A percentile compares a stretch with the other conserved stretches of the same genome.
Evolutionary conservation across 1,140 invertebrate species (phyloP).

Genomic region (Anthonomus grandis): DNA sequence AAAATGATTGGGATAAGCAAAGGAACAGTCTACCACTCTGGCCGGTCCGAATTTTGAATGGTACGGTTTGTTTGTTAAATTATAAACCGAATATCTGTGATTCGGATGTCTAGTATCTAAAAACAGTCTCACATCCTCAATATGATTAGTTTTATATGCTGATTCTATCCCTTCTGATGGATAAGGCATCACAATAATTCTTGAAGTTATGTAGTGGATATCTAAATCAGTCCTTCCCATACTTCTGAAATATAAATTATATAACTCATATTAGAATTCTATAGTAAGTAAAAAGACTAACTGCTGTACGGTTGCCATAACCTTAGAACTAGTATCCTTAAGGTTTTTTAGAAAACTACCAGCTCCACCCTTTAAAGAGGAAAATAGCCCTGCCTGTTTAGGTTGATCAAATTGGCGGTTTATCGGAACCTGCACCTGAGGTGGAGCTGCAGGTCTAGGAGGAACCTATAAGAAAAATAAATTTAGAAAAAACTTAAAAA

Average conservation of each 20-base stretch:
- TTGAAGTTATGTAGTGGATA: constrained; percentile 85
- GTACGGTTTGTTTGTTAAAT: constrained; percentile 68
- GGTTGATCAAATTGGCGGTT: constrained; percentile 33
- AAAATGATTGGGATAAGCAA: constrained; percentile 59
- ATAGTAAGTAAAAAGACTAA: constrained; percentile 53
- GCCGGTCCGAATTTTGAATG: constrained; percentile 51
- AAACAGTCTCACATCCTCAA: constrained; percentile 82
- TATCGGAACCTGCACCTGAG: background rate
- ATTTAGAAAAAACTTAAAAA: too few species aligned
- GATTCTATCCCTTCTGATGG: constrained; percentile 93
- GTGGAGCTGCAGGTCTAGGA: background rate
- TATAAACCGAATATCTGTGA: constrained; percentile 72
- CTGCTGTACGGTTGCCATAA: constrained; percentile 95
- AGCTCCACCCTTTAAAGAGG: constrained; percentile 77
- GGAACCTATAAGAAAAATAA: background rate
- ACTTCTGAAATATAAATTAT: constrained; percentile 57
- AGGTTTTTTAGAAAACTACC: constrained; percentile 89
- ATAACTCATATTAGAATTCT: constrained; percentile 3
- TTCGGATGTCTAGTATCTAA: constrained; percentile 70
- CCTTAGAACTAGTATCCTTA: constrained; percentile 93
- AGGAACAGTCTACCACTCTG: constrained; percentile 64
- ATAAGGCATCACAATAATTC: constrained; percentile 88
- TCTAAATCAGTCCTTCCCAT: constrained; percentile 87
- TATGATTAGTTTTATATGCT: constrained; percentile 87
- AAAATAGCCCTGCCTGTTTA: constrained; percentile 63